Base-by-base conservation (phyloP, 2,113 vertebrate genomes). In the Periophthalmodon schlosseri region DNA sequence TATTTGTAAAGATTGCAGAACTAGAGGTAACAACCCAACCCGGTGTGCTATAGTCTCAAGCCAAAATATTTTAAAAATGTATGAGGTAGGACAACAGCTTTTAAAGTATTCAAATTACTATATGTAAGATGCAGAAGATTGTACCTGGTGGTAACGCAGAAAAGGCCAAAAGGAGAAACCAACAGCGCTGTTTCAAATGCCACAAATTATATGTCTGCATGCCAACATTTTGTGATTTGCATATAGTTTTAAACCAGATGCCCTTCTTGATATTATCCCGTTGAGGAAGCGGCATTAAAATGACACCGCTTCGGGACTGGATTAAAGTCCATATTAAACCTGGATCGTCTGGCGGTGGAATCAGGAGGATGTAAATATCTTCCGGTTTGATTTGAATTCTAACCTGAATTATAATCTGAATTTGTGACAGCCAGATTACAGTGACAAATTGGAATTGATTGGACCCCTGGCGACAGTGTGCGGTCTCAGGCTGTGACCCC, bases 361-460 rank as follows among this genome's bases (percentile, higher is more conserved):
- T 20, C 52, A 56, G 52, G n/a, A 21, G 52, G 52, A 56, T 60
- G 13, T 28, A 23, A 9, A 10, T 60, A 9, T 60, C 57, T 23
- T 13, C 56, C 6, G 13, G 11, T 24, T 60, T 58, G 57, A 24
- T 58, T 24, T 60, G 23, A 21, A 56, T 21, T 28, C 13, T 12
- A 13, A 28, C 28, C 28, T 28, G 28, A 28, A 5, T 28, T 60
- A 23, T 60, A 24, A 58, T 14, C n/a, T 57, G 9, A 23, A 21
- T 23, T 57, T 57, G 56, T 57, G n/a, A 23, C 86, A 88, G 69
- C 57, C 24, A 77, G 68, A 91, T 87, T 75, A 75, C 70, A 15
- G 80, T 79, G 80, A 88, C 90, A 91, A 90, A 93, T 91, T 91
- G 88, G 79, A 92, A 92, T 92, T 92, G 90, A 93, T 93, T 84